Conservation (phyloP, 92 coral and sea anemone genomes). For the Palythoa caribaeorum region DNA sequence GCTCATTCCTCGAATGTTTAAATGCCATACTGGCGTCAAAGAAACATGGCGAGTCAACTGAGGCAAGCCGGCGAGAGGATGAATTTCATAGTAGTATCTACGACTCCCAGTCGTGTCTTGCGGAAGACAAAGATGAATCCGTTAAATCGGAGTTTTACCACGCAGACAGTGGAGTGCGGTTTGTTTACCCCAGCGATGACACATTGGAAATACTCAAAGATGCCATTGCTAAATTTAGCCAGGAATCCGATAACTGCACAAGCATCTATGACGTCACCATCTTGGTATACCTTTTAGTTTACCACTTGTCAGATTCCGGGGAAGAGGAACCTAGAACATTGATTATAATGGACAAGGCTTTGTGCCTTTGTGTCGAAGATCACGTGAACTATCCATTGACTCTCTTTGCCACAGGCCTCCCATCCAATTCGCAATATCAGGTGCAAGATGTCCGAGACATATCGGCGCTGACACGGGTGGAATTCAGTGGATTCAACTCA, state of each 20-base stretch:
- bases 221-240: constrained; percentile 82
- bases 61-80: constrained; percentile 39
- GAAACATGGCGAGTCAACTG: constrained; percentile 27
- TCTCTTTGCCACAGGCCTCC: constrained; percentile 97
- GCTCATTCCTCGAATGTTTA: constrained; percentile 82
- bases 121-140: constrained; percentile 59
- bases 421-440: constrained; percentile 88
- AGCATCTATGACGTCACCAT: constrained; percentile 76
- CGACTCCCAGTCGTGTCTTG: constrained; percentile 78
- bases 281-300: constrained; percentile 84
- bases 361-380: constrained; percentile 91
- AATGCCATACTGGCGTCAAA: constrained; percentile 75
- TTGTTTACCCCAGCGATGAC: constrained; percentile 91
- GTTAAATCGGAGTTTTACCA: constrained; percentile 71
- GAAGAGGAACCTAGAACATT: constrained; percentile 88
- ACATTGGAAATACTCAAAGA: constrained; percentile 89
- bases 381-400: constrained; percentile 97
- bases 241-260: constrained; percentile 71
- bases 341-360: constrained; percentile 83
- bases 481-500: constrained; percentile 93
- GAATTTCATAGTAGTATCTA: constrained; percentile 78
- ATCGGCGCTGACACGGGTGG: constrained; percentile 88
- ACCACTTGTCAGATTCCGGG: constrained; percentile 66
- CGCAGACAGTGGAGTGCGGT: constrained; percentile 80
- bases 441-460: constrained; percentile 91